A percentile compares a stretch with the other conserved stretches of the same genome.
Evolutionary conservation across 1,140 invertebrate genomes (phyloP).

Genomic region (Helicorthomorpha holstii): DNA sequence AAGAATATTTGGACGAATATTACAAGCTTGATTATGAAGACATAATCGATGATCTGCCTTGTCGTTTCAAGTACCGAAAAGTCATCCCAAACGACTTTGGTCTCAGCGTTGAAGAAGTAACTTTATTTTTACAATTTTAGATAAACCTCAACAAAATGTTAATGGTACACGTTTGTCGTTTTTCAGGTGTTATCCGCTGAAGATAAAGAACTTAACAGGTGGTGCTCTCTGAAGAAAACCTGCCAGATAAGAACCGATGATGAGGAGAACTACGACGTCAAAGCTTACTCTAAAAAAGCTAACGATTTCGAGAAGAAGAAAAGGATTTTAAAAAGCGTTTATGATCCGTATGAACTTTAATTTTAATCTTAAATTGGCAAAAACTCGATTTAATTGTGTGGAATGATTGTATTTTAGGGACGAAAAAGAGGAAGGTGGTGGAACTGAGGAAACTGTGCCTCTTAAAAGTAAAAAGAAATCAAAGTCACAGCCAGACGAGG

Average conservation of each 20-base stretch:
- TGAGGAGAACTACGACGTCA: slow-evolving; percentile 61
- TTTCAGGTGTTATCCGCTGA: slow-evolving; percentile 70
- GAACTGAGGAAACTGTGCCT: too few relatives aligned
- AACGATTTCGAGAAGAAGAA: slow-evolving; percentile 52
- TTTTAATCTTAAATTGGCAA: too few relatives aligned
- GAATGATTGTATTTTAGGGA: too few relatives aligned
- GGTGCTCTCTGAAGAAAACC: slow-evolving; percentile 84
- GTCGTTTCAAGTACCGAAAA: slow-evolving; percentile 81
- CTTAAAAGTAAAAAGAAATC: too few relatives aligned
- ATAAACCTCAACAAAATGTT: background rate
- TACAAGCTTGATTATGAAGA: slow-evolving; percentile 91
- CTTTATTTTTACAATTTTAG: slow-evolving; percentile 7
- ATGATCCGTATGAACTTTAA: slow-evolving; percentile 27
- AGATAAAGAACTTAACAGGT: slow-evolving; percentile 83
- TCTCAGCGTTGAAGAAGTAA: slow-evolving; percentile 70
- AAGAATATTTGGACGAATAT: slow-evolving; percentile 84
- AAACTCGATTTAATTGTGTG: too few relatives aligned
- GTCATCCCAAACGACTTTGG: slow-evolving; percentile 82
- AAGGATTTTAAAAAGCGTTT: slow-evolving; percentile 72
- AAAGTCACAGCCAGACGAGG: too few relatives aligned
- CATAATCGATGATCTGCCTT: slow-evolving; percentile 73
- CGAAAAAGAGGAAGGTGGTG: too few relatives aligned
- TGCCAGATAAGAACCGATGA: slow-evolving; percentile 51
- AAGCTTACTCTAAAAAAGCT: slow-evolving; percentile 53
- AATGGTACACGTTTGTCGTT: slow-evolving; percentile 6